Evolutionary conservation across 2,113 vertebrate species (phyloP).

Genomic region (Crocuta crocuta): DNA sequence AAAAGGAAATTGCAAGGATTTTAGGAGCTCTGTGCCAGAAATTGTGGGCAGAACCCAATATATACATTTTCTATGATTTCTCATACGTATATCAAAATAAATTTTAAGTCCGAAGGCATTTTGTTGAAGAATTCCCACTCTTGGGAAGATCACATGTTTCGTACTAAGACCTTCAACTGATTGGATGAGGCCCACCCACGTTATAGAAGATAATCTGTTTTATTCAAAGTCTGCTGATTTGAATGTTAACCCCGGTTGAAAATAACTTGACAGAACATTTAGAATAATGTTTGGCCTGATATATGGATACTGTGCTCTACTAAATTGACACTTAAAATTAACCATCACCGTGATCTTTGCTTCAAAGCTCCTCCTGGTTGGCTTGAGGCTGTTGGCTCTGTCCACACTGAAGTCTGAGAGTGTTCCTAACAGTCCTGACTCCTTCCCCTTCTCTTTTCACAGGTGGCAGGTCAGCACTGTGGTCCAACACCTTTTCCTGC

Average conservation of each 20-base stretch:
- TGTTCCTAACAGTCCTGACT: neutral
- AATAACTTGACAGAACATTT: neutral
- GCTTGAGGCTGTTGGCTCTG: neutral
- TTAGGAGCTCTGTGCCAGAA: neutral
- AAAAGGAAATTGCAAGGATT: neutral
- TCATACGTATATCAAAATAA: neutral
- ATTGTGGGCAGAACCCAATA: neutral
- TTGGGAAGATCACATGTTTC: neutral
- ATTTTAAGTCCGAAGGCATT: neutral
- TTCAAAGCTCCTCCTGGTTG: neutral
- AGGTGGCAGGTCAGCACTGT: neutral
- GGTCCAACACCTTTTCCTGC: neutral
- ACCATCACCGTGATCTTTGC: neutral
- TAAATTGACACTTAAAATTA: neutral
- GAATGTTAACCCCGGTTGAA: neutral
- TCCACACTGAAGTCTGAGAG: neutral
- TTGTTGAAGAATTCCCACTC: neutral
- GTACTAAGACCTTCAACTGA: neutral
- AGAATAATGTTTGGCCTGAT: neutral
- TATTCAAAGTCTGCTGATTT: neutral
- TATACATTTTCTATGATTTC: neutral
- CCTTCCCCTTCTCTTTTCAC: neutral
- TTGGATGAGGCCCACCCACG: neutral
- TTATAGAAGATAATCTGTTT: neutral
- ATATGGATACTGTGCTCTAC: neutral